A percentile compares a stretch with the other conserved stretches of the same genome.
Evolutionary conservation across 1,140 invertebrate species (phyloP).

Genomic region (Drosophila sp.): DNA sequence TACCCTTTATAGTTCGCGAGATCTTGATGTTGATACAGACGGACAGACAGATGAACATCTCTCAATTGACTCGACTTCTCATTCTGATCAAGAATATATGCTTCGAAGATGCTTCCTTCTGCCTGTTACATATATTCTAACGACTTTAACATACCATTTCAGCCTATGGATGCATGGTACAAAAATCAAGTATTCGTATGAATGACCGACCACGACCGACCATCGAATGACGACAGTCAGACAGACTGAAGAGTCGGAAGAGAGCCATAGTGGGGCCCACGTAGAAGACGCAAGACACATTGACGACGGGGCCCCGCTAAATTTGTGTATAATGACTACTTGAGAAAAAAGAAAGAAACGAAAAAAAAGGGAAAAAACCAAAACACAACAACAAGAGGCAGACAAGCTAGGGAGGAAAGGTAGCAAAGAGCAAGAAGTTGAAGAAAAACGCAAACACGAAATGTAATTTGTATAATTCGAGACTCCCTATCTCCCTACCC

Average conservation of each 20-base stretch:
- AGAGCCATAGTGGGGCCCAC: constrained; percentile 35
- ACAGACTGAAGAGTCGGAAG: constrained; percentile 11
- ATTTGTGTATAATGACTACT: constrained; percentile 80
- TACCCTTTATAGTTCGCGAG: no score
- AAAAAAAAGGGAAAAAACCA: constrained; percentile 19
- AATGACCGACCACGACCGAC: constrained; percentile 63
- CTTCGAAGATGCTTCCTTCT: no score
- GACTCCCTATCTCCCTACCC: constrained; percentile 29
- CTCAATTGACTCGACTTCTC: no score
- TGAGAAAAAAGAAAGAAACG: constrained; percentile 58
- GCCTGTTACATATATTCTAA: no score
- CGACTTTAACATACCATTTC: no score
- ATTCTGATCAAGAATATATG: no score
- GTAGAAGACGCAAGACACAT: constrained; percentile 62
- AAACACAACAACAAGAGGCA: neutral
- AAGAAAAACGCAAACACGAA: constrained; percentile 70
- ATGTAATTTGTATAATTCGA: constrained; percentile 80
- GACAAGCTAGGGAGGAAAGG: neutral
- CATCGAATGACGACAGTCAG: constrained; percentile 41
- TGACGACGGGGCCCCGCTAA: constrained; percentile 50
- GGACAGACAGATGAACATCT: no score
- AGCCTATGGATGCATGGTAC: no score
- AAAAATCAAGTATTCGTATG: constrained; percentile 28
- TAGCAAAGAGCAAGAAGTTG: constrained; percentile 33
- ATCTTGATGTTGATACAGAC: no score